A percentile compares a stretch with the other conserved stretches of the same genome.
phyloP scores from a whole-genome alignment of 2,113 vertebrate genomes.

The Todiramphus saurophagus region DNA sequence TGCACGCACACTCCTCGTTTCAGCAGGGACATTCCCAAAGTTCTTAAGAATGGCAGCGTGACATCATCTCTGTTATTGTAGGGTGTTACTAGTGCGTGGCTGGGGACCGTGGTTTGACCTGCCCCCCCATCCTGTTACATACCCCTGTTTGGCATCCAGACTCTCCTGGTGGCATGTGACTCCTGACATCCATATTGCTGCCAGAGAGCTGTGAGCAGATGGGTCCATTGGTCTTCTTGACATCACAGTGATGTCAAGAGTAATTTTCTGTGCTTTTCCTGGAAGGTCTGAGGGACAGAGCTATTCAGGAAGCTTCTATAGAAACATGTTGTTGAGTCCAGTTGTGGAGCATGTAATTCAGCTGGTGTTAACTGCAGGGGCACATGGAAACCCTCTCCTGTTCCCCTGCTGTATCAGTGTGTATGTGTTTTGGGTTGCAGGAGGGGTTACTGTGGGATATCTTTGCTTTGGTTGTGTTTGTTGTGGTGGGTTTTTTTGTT shows the following conservation, averaged over 20 bases:
- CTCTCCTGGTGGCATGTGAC: neutral
- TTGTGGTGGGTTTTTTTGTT: neutral
- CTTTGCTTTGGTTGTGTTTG: neutral
- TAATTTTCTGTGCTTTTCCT: neutral
- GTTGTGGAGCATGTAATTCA: neutral
- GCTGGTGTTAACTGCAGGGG: neutral
- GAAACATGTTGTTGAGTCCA: fast-evolving
- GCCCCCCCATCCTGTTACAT: neutral
- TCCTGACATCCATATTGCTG: neutral
- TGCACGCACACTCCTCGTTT: neutral
- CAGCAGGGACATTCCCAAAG: neutral
- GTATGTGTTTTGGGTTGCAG: neutral
- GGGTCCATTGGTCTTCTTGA: neutral
- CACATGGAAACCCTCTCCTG: neutral
- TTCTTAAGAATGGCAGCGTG: neutral
- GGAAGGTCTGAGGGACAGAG: neutral
- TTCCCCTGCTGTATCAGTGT: neutral
- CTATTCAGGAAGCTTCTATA: neutral
- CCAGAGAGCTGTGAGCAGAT: fast-evolving
- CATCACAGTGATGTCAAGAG: neutral
- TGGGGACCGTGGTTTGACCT: neutral
- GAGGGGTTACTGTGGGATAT: neutral
- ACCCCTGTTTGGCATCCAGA: neutral
- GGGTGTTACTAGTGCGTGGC: neutral
- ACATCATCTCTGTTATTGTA: neutral